phyloP scores from a whole-genome alignment of 2,888 invertebrate genomes.

The Drosophila nr. perissopoda region DNA sequence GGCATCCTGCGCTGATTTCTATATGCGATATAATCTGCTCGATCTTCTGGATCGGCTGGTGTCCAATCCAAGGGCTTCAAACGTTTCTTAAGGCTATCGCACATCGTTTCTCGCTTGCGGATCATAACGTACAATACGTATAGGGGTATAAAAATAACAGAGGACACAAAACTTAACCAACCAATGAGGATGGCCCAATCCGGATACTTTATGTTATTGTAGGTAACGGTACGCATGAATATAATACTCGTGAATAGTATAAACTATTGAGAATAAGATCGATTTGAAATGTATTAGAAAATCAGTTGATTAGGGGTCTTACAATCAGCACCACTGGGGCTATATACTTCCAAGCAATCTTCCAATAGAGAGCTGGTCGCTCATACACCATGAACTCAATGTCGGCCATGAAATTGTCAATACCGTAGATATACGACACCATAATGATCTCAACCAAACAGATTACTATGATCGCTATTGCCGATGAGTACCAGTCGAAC shows the following conservation, averaged over 20 bases:
- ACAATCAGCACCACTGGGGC: slow-evolving; percentile 90
- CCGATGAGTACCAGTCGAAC: slow-evolving; percentile 94
- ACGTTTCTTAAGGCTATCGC: slow-evolving; percentile 82
- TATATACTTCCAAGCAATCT: slow-evolving; percentile 90
- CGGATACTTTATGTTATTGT: slow-evolving; percentile 85
- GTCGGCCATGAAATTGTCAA: slow-evolving; percentile 87
- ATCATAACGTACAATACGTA: slow-evolving; percentile 87
- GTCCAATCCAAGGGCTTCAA: slow-evolving; percentile 86
- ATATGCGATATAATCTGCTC: slow-evolving; percentile 67
- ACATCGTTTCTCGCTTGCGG: slow-evolving; percentile 78
- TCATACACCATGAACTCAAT: slow-evolving; percentile 90
- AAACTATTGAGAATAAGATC: slow-evolving; percentile 36
- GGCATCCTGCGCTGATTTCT: slow-evolving; percentile 38
- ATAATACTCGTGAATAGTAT: slow-evolving; percentile 88
- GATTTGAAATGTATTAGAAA: no score
- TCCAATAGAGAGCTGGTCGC: slow-evolving; percentile 88
- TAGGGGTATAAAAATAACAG: slow-evolving; percentile 91
- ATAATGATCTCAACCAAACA: slow-evolving; percentile 92
- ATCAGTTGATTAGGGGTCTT: slow-evolving; percentile 60
- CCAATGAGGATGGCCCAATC: slow-evolving; percentile 87
- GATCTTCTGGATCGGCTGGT: slow-evolving; percentile 85
- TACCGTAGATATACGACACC: slow-evolving; percentile 93
- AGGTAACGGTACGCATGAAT: slow-evolving; percentile 87
- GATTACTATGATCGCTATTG: slow-evolving; percentile 91
- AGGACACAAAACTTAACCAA: slow-evolving; percentile 89